Base-by-base conservation (phyloP, 1,140 invertebrate species). In the Papilio glaucus region DNA sequence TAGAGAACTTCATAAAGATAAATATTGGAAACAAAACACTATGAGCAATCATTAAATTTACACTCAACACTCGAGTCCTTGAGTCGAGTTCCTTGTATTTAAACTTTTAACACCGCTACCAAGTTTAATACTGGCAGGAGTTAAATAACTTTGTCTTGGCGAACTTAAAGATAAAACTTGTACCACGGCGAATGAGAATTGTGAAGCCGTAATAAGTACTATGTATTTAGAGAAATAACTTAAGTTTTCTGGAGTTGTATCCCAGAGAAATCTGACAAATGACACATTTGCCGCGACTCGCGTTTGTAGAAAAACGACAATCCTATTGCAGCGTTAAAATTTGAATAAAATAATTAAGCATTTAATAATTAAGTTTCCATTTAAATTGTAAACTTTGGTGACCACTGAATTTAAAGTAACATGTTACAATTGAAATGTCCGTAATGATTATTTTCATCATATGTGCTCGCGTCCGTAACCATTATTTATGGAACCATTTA, bases 131-230 rank as follows among this genome's bases (percentile, higher is more conserved):
- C 49, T 57, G 49, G 49, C 49, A 57, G 21, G 49, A 57, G 49
- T 57, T 57, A 57, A 57, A 57, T 57, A 24, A 57, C 49, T 57
- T 57, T 57, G 49, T 57, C 49, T 57, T 57, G 24, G 49, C 49
- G 49, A 57, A 57, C 24, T 57, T 24, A 24, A 57, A 57, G 49
- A 57, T 57, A 26, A 57, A 57, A 57, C 49, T 57, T 57, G 21
- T 21, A 57, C 49, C 7, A 49, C 45, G 2, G 29, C 2, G 45
- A 24, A 57, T 57, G 49, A 57, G 49, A 57, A 57, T 49, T 49
- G 49, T 57, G 49, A 24, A 57, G 49, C 49, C 24, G 3, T 26
- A 57, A 33, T 2, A 33, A 57, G 49, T 49, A 49, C 15, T 49
- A 8, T 49, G 39, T 41, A 41, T 41, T 41, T 41, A 41, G 39